These are phyloP conservation scores for Turritopsis rubra DNA, from an alignment of 30 jellyfish, hydroid and myxozoan genomes.

Conservation along the genomic window DNA sequence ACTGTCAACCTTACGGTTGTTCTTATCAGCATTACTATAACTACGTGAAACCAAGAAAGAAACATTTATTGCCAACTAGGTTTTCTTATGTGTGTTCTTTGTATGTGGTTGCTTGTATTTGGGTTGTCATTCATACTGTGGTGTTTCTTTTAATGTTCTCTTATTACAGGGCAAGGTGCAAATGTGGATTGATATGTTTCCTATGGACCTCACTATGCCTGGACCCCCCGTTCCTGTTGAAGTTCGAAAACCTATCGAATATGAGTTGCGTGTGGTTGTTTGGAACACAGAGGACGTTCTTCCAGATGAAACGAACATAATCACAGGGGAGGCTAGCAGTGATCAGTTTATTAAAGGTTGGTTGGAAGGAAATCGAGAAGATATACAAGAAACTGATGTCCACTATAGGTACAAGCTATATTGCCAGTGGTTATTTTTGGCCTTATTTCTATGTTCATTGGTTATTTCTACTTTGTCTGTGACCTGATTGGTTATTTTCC, in stretches of 20 bases:
- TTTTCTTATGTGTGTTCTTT: background rate
- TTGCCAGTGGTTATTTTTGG: background rate
- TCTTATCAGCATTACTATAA: no score
- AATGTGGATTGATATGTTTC: constrained; percentile 92
- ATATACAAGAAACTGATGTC: constrained; percentile 91
- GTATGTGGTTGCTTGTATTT: background rate
- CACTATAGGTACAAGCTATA: constrained; percentile 56
- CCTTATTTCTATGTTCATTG: background rate
- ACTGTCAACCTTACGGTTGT: background rate
- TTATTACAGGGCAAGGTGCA: constrained; percentile 71
- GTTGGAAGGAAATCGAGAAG: constrained; percentile 92
- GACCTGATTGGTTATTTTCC: background rate
- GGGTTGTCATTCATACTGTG: background rate
- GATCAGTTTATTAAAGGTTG: constrained; percentile 95
- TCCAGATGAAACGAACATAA: constrained; percentile 70
- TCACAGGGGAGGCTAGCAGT: constrained; percentile 90
- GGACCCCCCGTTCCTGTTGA: constrained; percentile 75
- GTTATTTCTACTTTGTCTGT: background rate
- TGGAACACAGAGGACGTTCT: constrained; percentile 90
- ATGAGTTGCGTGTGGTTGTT: constrained; percentile 70
- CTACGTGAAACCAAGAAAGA: background rate
- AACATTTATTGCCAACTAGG: background rate
- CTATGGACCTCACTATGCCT: constrained; percentile 87
- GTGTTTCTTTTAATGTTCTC: background rate
- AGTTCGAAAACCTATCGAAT: constrained; percentile 77